These are phyloP conservation scores for Agapornis canus DNA, from an alignment of 2,797 vertebrate genomes.

Conservation along the genomic window DNA sequence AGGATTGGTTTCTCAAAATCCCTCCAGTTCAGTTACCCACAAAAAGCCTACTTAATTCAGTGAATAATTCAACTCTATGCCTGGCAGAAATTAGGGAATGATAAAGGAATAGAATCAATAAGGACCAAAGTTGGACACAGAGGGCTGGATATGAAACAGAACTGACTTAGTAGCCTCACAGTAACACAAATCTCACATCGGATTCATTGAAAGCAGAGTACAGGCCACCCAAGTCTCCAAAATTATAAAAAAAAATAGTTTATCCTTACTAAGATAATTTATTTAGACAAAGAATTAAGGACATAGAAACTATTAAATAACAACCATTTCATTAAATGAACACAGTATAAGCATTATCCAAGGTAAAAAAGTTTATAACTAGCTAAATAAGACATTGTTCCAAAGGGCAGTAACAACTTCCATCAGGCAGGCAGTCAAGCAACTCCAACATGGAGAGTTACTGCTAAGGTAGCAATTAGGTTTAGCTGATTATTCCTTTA, in stretches of 20 bases:
- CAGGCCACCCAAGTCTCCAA: background rate
- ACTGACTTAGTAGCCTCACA: background rate
- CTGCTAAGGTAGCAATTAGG: background rate
- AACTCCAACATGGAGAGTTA: background rate
- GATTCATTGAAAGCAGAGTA: background rate
- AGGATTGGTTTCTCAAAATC: background rate
- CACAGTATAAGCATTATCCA: background rate
- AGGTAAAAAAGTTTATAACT: background rate
- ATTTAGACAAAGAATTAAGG: background rate
- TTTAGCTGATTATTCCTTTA: conserved; percentile 1
- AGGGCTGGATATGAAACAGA: background rate
- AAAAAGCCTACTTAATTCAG: background rate
- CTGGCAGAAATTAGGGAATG: background rate
- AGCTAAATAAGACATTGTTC: background rate
- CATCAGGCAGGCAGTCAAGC: background rate
- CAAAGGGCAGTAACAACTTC: background rate
- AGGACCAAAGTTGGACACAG: background rate
- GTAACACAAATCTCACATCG: background rate
- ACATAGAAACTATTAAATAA: background rate
- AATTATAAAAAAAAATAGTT: background rate
- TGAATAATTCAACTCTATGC: background rate
- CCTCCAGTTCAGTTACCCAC: background rate
- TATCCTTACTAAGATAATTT: background rate
- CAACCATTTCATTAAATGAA: background rate
- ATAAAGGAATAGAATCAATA: background rate